Conservation (phyloP, 2,113 vertebrate species). For the Lycocorax pyrrhopterus region DNA sequence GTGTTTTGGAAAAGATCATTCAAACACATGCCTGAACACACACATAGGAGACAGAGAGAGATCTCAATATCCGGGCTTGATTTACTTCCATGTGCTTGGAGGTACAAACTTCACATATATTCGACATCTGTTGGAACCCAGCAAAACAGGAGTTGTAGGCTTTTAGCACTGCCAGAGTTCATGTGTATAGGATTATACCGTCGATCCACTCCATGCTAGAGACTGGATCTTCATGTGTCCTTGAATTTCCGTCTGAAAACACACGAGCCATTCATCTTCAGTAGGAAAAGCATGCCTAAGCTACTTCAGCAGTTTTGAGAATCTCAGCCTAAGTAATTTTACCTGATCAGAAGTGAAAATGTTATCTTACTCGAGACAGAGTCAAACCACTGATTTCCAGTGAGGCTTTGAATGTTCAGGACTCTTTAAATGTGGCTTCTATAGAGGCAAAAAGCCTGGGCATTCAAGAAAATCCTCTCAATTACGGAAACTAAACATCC, state of each 20-base stretch:
- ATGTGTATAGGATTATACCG: background rate
- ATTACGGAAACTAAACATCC: background rate
- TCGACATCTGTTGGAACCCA: background rate
- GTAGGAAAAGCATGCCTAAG: background rate
- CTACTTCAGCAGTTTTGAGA: background rate
- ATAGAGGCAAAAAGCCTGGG: rapidly evolving
- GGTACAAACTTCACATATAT: background rate
- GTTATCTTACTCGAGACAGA: background rate
- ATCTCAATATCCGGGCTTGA: background rate
- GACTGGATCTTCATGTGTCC: background rate
- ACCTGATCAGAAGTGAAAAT: background rate
- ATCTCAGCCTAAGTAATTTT: background rate
- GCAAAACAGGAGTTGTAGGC: background rate
- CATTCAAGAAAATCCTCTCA: background rate
- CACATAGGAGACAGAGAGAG: background rate
- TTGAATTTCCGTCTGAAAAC: background rate
- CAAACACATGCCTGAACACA: background rate
- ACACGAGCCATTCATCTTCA: background rate
- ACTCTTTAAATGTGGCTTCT: background rate
- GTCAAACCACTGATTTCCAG: background rate
- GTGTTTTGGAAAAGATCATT: conserved; percentile 23
- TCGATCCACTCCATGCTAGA: background rate
- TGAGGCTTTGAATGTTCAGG: background rate
- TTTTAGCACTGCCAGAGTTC: background rate
- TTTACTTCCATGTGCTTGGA: conserved; percentile 2